Evolutionary conservation across 2,888 invertebrate species (phyloP), one percentile per base, ranked within the genome.

Genomic region (Blastobasis adustella): DNA sequence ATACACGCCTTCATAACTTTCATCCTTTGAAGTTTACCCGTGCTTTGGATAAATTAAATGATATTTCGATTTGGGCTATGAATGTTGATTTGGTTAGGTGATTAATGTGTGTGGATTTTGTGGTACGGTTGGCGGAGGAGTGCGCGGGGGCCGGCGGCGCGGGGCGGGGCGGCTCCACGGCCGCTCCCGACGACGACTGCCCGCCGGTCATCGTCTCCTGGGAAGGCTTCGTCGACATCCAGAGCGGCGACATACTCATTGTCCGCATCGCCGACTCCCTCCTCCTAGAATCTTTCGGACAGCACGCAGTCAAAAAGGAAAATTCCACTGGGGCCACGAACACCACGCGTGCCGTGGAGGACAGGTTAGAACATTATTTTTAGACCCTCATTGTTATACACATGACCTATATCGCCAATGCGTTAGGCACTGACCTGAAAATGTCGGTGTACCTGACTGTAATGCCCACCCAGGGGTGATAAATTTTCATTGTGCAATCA

Each of bases 201-300:
- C 82, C 87, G 59, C 90, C 91, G 59, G 88, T 89, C 79, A 82
- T 90, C 62, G 85, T 90, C 59, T 91, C 91, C 54, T 93, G 93
- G 93, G 91, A 92, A 68, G 92, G 91, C 47, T 82, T 90, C 54
- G 90, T 90, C 41, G 92, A 92, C 77, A 92, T 93, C 61, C 93
- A 93, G 77, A 92, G 91, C 59, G 93, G 93, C 10, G 93, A 93
- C 79, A 92, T 93, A 62, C 90, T 93, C 62, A 89, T 93, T 72
- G 92, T 93, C 47, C 90, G 92, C 76, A 92, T 93, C 77, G 91
- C 92, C 64, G 93, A 93, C 76, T 85, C 91, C 51, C 79, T 89
- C 65, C 83, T 92, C 51, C 82, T 88, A 52, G 82, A 87, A 59
- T 70, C 67, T 57, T 66, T 71, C 56, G 66, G 63, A 49, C 69